Percentiles rank a stretch among this genome's conserved stretches.
These are phyloP conservation scores for Drosophila tristis DNA, from an alignment of 1,140 invertebrate species.

Conservation along the genomic window DNA sequence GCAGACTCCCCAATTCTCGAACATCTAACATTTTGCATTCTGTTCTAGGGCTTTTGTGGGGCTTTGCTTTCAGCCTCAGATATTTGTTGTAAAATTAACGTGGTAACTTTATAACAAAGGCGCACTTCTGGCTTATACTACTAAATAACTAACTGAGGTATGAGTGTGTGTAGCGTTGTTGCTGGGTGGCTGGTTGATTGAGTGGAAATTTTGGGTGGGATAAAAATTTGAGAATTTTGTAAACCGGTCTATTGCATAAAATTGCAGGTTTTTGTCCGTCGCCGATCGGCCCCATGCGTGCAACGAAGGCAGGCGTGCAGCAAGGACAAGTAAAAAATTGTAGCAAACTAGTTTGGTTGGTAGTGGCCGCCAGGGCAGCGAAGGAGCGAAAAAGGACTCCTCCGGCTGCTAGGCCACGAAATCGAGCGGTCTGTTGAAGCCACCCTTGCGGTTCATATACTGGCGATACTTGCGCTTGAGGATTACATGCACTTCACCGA, in stretches of 20 bases:
- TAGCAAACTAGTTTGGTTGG: conserved; percentile 61
- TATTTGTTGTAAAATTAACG: conserved; percentile 72
- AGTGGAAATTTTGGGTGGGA: conserved; percentile 78
- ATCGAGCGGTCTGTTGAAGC: conserved; percentile 98
- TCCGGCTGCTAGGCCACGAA: conserved; percentile 90
- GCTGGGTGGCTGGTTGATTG: conserved; percentile 36
- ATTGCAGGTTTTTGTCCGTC: conserved; percentile 79
- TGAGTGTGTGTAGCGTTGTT: conserved; percentile 48
- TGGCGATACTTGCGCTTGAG: conserved; percentile 98
- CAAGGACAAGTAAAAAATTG: conserved; percentile 64
- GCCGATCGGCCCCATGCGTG: conserved; percentile 18
- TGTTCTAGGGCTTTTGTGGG: conserved; percentile 19
- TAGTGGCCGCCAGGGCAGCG: conserved; percentile 5
- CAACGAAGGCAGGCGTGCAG: conserved; percentile 16
- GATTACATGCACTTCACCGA: conserved; percentile 96
- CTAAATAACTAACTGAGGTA: conserved; percentile 80
- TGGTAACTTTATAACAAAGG: conserved; percentile 71
- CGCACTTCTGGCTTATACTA: conserved; percentile 67
- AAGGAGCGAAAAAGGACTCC: conserved; percentile 21
- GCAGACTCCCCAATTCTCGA: conserved; percentile 26
- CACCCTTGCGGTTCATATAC: conserved; percentile 99
- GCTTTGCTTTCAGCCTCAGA: conserved; percentile 58
- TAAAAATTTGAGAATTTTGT: conserved; percentile 75
- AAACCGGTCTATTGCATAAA: conserved; percentile 84
- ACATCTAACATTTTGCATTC: conserved; percentile 13